Evolutionary conservation across 2,888 invertebrate genomes (phyloP), one percentile per base, ranked within the genome.

Genomic region (Nycteola revayana): DNA sequence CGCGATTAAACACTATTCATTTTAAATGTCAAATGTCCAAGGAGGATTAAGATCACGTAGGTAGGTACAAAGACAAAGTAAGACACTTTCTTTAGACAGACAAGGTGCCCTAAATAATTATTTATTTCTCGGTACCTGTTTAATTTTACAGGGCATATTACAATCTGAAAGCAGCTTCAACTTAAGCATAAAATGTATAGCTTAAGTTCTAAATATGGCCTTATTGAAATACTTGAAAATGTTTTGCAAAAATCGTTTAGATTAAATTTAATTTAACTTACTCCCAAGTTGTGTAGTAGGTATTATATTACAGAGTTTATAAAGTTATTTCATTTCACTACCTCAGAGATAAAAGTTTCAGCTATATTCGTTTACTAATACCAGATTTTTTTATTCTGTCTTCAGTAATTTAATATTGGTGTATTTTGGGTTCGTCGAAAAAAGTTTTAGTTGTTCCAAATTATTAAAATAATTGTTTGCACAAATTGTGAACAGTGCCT

Each of bases 251-350:
- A 74, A 63, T 52, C 60, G 55, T 62, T 63, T 36, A 56, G 55
- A 57, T 27, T 44, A 70, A 74, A 70, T 71, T 75, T 68, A 69
- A 73, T 77, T 71, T 70, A 55, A 66, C 60, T 62, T 51, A 59
- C 47, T 52, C 35, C 42, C 49, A 52, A 67, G 50, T 64, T 58
- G 50, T 67, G 61, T 56, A 60, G 67, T n/a, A n/a, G n/a, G n/a
- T 69, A 69, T 75, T 64, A 67, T 67, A 71, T 74, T 67, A 62
- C 59, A 46, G 64, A 78, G 66, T 77, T 78, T 48, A 40, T 45
- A 43, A 75, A 78, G 76, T 74, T 75, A 75, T 78, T 79, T 77
- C 60, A 78, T 78, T 73, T 74, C 50, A 63, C 56, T 68, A 64
- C 60, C 60, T 61, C 49, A 58, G 61, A 63, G 62, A 70, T 66